Base-by-base conservation (phyloP, 2,797 vertebrate genomes). In the Sebastes miniatus region DNA sequence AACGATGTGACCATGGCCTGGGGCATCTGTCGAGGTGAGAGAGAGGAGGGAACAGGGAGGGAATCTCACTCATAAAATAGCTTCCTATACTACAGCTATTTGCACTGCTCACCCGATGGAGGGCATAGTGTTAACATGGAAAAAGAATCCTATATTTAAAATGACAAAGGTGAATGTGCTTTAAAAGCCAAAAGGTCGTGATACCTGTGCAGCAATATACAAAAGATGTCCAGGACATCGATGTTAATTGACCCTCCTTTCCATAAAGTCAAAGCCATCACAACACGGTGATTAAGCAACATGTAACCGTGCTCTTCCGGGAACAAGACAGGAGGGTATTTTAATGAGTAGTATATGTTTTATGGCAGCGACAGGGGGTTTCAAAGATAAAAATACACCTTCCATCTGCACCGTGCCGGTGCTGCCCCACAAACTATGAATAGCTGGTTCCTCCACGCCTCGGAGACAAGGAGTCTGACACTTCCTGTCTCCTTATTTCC, bases 11-110 rank as follows among this genome's bases (percentile, higher is more conserved):
- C 85, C 62, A 78, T 91, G 67, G 86, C 75, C 70, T 86, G 77
- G 87, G 96, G 96, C 84, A 92, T 96, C 91, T 96, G 96, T 87
- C 92, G 93, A 92, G 96, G 96, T 96, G 83, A 93, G 94, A 56
- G 32, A 56, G 32, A 8, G 24, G 36, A 70, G 3, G 58, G 52
- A 66, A 13, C 4, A 54, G 32, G 57, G 20, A 59, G 34, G 64
- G 13, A 56, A 66, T 66, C 43, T 77, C 22, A 32, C 56, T 12
- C 8, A n/a, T 27, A 66, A 74, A 18, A 70, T 16, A 4, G 14
- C 16, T 71, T 31, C 27, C n/a, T 47, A 16, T 1, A 56, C 14
- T 66, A n/a, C 29, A 25, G 36, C 14, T 59, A 50, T 25, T 69
- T 29, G 31, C 25, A 36, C 20, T n/a, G 6, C 13, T 59, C 11